Conservation (phyloP, 2,797 vertebrate genomes). For the Darevskia nairensis region DNA sequence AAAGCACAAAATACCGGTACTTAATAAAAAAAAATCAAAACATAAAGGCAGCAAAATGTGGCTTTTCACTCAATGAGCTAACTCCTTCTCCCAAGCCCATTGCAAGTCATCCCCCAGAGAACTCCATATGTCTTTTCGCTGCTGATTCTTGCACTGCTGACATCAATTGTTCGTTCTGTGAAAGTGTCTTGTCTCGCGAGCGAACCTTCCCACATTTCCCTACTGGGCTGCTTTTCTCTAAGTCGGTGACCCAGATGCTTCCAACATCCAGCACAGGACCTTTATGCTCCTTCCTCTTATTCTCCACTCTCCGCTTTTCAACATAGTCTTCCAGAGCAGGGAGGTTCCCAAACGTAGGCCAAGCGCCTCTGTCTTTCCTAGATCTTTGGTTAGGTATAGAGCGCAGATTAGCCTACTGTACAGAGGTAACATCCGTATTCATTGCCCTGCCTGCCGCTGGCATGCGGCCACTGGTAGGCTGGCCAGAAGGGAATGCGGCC, state of each 20-base stretch:
- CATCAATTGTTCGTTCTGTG: constrained; percentile 95
- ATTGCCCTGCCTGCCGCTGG: too few species aligned
- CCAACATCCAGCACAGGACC: constrained; percentile 91
- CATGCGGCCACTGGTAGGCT: too few species aligned
- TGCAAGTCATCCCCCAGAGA: too few species aligned
- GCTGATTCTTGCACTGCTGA: constrained; percentile 86
- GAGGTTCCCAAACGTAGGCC: constrained; percentile 94
- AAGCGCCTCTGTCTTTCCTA: constrained; percentile 80
- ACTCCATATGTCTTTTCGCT: too few species aligned
- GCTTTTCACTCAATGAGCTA: too few species aligned
- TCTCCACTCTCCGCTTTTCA: constrained; percentile 85
- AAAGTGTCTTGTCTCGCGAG: constrained; percentile 91
- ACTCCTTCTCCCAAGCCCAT: too few species aligned
- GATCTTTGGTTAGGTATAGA: constrained; percentile 84
- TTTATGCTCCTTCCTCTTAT: constrained; percentile 85
- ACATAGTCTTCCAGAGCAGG: constrained; percentile 94
- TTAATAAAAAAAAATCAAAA: too few species aligned
- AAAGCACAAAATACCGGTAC: too few species aligned
- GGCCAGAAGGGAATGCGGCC: too few species aligned
- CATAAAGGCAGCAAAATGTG: too few species aligned
- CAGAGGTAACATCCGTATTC: too few species aligned
- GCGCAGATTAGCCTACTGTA: constrained; percentile 69
- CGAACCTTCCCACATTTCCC: constrained; percentile 88
- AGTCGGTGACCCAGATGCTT: constrained; percentile 96
- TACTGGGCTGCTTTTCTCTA: constrained; percentile 91